Base-by-base conservation (phyloP, 1,140 invertebrate species). In the Mycetomoellerius zeteki region DNA sequence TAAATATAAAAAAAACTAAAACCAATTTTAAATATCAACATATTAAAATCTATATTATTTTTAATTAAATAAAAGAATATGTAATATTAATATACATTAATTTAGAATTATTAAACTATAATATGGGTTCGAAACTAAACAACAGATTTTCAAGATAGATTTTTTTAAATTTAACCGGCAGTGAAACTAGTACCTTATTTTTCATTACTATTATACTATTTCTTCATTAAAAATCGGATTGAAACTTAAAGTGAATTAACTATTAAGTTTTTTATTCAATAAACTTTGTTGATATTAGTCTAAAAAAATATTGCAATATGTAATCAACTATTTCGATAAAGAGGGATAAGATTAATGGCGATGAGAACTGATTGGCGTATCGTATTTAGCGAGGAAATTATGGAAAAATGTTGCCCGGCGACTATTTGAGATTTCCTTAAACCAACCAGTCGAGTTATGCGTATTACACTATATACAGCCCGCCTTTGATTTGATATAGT, bases 381-480 rank as follows among this genome's bases (percentile, higher is more conserved):
- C 19, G 10, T 43, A 24, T 43, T 56, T 56, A 65, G 16, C 33
- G 8, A 24, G 33, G 37, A 58, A 50, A 73, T 82, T 73, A 14
- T 33, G 12, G 82, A 56, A 88, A 93, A 91, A 91, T 90, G 87
- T 88, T 52, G 19, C 30, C 50, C 19, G 10, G 43, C 91, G 91
- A 92, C 7, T 91, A 92, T 88, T 94, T 93, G 85, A 93, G 87
- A 93, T 93, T 93, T 91, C 89, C 88, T 90, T 80, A 88, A 91
- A 56, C 24, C 64, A 62, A 90, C 90, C 87, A 90, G 90, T 92
- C 87, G 88, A 89, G 81, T 92, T 91, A 92, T 81, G 89, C 73
- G 64, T 76, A 80, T 90, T 92, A 91, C 85, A 86, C 82, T 85
- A 88, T 89, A 91, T 86, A 90, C 86, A 90, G 88, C 87, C 87